A percentile compares a stretch with the other conserved stretches of the same genome.
Conservation (phyloP, 2,797 vertebrate genomes). For the Acanthurus tractus region DNA sequence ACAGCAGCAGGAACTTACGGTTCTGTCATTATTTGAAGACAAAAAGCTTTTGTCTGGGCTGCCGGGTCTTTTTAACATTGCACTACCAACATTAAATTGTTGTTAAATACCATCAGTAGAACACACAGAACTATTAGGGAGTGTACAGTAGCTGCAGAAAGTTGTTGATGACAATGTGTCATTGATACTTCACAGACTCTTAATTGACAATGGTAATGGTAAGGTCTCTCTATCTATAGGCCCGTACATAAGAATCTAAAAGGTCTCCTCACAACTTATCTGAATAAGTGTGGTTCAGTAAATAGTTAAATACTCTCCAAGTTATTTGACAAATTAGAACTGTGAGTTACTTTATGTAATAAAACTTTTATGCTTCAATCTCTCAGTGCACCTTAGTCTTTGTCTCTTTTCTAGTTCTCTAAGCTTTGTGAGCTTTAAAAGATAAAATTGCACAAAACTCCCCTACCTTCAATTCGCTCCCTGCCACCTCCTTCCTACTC, state of each 20-base stretch:
- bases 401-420: conserved; percentile 36
- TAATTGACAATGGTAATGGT: conserved; percentile 8
- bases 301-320: conserved; percentile 18
- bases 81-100: conserved; percentile 16
- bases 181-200: conserved; percentile 2
- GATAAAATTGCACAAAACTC: conserved; percentile 57
- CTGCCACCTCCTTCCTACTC: conserved; percentile 38
- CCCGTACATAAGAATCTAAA: conserved; percentile 27
- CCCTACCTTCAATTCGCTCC: conserved; percentile 22
- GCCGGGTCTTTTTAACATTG: conserved; percentile 27
- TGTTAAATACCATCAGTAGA: conserved; percentile 28
- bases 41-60: neutral
- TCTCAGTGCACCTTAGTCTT: conserved; percentile 19
- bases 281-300: conserved; percentile 8
- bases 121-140: conserved; percentile 12
- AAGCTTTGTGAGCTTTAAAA: neutral
- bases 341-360: conserved; percentile 25
- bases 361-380: conserved; percentile 39
- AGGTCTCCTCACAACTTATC: neutral
- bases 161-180: conserved; percentile 14
- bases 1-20: conserved; percentile 7
- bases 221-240: conserved; percentile 1
- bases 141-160: conserved; percentile 4
- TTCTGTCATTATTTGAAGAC: conserved; percentile 10
- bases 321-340: conserved; percentile 12